Evolutionary conservation across 2,797 vertebrate genomes (phyloP).

Genomic region (Nothura maculosa): DNA sequence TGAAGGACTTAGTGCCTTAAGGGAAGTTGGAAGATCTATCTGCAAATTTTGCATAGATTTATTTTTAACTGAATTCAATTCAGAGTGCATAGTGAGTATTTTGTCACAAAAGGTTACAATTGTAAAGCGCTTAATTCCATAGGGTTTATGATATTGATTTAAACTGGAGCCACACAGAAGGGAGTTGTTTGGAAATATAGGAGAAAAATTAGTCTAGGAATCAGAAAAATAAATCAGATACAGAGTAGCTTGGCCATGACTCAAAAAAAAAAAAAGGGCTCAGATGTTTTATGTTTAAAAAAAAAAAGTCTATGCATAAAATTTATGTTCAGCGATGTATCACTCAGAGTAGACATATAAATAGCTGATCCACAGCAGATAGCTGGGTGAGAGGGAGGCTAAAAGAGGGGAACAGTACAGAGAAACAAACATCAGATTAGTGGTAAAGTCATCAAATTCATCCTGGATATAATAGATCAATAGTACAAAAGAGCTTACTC

Average conservation of each 20-base stretch:
- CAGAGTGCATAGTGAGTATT: fast-evolving
- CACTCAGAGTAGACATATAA: not conserved
- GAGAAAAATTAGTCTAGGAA: not conserved
- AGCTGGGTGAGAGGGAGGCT: not conserved
- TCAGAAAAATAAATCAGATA: slow-evolving; percentile 20
- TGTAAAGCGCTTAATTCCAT: slow-evolving; percentile 24
- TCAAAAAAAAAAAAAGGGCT: not conserved
- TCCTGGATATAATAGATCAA: not conserved
- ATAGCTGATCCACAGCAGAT: not conserved
- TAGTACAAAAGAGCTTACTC: not conserved
- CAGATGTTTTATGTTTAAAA: not conserved
- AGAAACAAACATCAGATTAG: not conserved
- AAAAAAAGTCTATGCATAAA: not conserved
- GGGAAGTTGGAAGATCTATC: not conserved
- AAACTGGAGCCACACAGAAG: not conserved
- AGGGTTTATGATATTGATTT: slow-evolving; percentile 36
- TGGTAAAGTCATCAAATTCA: not conserved
- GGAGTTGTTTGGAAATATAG: slow-evolving; percentile 25
- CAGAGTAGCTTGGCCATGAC: not conserved
- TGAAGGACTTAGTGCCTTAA: not conserved
- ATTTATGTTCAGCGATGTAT: not conserved
- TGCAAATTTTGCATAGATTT: not conserved
- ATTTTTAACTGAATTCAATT: not conserved
- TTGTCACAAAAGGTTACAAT: slow-evolving; percentile 38
- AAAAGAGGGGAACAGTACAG: not conserved